phyloP scores from a whole-genome alignment of 2,888 invertebrate species.

The Idaea dimidiata region DNA sequence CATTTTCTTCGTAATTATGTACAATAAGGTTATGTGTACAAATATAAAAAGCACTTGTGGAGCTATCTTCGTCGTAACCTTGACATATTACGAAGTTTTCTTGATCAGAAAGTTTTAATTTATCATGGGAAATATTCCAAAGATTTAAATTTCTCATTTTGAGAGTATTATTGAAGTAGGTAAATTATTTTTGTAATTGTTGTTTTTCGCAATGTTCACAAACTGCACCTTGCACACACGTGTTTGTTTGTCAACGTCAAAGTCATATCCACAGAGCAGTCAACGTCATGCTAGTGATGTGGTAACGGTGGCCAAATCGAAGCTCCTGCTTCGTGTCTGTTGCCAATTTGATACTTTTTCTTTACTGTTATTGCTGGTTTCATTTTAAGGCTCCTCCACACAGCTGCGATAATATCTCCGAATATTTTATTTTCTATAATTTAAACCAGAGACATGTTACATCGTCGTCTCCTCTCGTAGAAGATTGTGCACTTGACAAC shows the following conservation, averaged over 20 bases:
- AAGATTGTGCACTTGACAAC: too few species aligned
- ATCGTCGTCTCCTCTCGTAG: too few species aligned
- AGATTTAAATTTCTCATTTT: constrained; percentile 66
- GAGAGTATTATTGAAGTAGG: constrained; percentile 9
- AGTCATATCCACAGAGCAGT: constrained; percentile 2
- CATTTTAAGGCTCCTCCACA: too few species aligned
- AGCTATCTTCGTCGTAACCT: constrained; percentile 56
- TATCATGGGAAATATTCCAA: constrained; percentile 54
- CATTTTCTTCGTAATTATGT: constrained; percentile 49
- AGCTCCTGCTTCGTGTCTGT: neutral
- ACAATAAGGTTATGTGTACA: constrained; percentile 64
- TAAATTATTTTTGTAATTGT: neutral
- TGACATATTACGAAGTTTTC: constrained; percentile 50
- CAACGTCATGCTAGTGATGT: neutral
- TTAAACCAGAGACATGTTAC: too few species aligned
- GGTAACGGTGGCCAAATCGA: neutral
- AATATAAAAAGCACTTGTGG: constrained; percentile 54
- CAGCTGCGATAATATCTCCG: too few species aligned
- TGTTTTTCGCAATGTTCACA: neutral
- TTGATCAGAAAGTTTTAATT: constrained; percentile 38
- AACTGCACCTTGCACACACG: neutral
- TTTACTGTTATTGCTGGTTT: too few species aligned
- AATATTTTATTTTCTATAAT: too few species aligned
- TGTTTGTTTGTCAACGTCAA: constrained; percentile 3
- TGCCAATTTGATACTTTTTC: neutral